phyloP scores from a whole-genome alignment of 1,140 invertebrate genomes.

The Conopomorpha cramerella region DNA sequence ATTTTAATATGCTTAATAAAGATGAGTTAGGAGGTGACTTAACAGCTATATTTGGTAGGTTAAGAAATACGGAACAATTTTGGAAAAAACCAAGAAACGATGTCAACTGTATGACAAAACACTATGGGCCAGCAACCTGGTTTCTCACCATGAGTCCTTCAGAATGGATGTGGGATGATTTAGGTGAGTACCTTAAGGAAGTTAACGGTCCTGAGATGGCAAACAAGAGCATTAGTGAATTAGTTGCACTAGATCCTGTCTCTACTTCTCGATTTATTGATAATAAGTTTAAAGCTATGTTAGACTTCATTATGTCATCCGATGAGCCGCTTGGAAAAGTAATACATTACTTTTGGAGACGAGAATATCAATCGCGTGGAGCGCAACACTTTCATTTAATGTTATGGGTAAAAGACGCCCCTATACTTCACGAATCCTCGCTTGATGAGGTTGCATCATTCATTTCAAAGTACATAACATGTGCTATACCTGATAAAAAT shows the following conservation, averaged over 20 bases:
- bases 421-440: constrained; percentile 9
- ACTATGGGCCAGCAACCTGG: constrained; percentile 34
- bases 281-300: constrained; percentile 24
- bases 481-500: constrained; percentile 13
- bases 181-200: constrained; percentile 19
- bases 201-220: constrained; percentile 14
- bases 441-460: constrained; percentile 24
- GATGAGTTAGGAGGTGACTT: constrained; percentile 11
- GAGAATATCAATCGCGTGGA: constrained; percentile 23
- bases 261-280: constrained; percentile 21
- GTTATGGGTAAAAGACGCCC: constrained; percentile 25
- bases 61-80: constrained; percentile 13
- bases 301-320: constrained; percentile 23
- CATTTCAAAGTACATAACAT: constrained; percentile 29
- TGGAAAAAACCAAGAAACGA: constrained; percentile 11
- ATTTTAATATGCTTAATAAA: constrained; percentile 10
- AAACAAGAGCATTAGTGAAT: constrained; percentile 4
- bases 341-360: constrained; percentile 18
- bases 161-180: constrained; percentile 28
- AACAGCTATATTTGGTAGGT: constrained; percentile 11
- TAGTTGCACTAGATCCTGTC: constrained; percentile 21
- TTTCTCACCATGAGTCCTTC: constrained; percentile 35
- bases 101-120: constrained; percentile 8
- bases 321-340: constrained; percentile 20
- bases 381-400: constrained; percentile 26